Evolutionary conservation across 2,888 invertebrate species (phyloP).

Genomic region (Callyntrura guangdongensis): DNA sequence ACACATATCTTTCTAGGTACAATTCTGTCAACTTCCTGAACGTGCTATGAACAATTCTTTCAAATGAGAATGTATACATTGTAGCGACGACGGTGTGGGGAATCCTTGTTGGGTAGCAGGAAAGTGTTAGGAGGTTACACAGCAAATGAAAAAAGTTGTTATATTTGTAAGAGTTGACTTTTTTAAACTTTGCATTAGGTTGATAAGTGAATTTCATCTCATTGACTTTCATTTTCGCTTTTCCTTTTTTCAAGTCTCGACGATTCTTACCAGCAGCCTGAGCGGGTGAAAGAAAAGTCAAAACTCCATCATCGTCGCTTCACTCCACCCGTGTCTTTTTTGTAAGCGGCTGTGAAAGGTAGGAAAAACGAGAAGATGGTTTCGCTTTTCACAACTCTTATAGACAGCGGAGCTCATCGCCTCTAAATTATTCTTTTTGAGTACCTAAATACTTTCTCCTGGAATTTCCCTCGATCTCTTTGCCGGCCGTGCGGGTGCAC

Average conservation of each 20-base stretch:
- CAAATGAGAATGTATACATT: background rate
- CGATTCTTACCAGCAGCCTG: background rate
- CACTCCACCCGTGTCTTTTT: background rate
- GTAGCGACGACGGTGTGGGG: background rate
- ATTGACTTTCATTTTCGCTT: slow-evolving; percentile 65
- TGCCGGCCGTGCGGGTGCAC: background rate
- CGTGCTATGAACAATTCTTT: background rate
- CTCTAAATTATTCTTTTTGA: slow-evolving; percentile 44
- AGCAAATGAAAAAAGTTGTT: slow-evolving; percentile 66
- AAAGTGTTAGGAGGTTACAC: slow-evolving; percentile 44
- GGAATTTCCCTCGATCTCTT: background rate
- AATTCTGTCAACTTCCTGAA: background rate
- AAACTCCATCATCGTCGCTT: slow-evolving; percentile 22
- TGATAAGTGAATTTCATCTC: slow-evolving; percentile 58
- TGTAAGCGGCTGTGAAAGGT: background rate
- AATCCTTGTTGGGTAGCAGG: background rate
- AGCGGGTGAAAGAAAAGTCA: background rate
- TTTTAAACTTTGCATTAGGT: slow-evolving; percentile 53
- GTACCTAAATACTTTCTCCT: slow-evolving; percentile 35
- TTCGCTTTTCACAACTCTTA: slow-evolving; percentile 41
- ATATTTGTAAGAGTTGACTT: slow-evolving; percentile 39
- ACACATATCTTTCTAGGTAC: background rate
- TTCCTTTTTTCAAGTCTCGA: slow-evolving; percentile 23
- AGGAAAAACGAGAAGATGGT: slow-evolving; percentile 5
- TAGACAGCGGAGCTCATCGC: background rate